Conservation (phyloP, 2,888 invertebrate genomes). For the Pterostichus niger region DNA sequence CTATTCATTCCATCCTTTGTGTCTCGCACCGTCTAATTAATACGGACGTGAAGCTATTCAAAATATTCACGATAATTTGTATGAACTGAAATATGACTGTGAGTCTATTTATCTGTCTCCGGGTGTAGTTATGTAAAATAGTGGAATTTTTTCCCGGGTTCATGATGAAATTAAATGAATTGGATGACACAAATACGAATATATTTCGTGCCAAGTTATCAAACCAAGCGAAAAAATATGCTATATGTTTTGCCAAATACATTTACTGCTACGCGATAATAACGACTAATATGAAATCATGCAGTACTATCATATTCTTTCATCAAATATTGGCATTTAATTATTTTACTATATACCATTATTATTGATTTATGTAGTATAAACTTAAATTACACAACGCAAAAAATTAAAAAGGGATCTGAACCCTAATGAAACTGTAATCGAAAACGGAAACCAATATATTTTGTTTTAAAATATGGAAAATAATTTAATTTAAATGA, state of each 20-base stretch:
- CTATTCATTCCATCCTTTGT: background rate
- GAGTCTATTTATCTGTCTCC: background rate
- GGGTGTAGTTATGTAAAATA: background rate
- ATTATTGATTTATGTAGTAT: too few species aligned
- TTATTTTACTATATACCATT: too few species aligned
- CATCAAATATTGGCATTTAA: too few species aligned
- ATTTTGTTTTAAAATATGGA: too few species aligned
- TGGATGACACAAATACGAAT: constrained; percentile 23
- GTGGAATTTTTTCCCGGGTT: background rate
- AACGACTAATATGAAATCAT: too few species aligned
- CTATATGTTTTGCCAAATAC: constrained; percentile 33
- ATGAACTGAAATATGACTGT: background rate
- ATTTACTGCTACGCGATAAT: background rate
- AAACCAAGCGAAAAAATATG: constrained; percentile 32
- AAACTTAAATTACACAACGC: too few species aligned
- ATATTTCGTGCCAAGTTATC: constrained; percentile 28
- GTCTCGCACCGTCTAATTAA: background rate
- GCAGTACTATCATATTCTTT: too few species aligned
- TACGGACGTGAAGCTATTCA: background rate
- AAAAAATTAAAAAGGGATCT: too few species aligned
- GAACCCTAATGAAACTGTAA: too few species aligned
- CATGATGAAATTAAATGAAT: constrained; percentile 11
- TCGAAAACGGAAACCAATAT: too few species aligned
- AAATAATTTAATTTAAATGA: too few species aligned
- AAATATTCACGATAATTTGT: constrained; percentile 4